A percentile compares a stretch with the other conserved stretches of the same genome.
Conservation (phyloP, 2,797 vertebrate species). For the Margarornis squamiger region DNA sequence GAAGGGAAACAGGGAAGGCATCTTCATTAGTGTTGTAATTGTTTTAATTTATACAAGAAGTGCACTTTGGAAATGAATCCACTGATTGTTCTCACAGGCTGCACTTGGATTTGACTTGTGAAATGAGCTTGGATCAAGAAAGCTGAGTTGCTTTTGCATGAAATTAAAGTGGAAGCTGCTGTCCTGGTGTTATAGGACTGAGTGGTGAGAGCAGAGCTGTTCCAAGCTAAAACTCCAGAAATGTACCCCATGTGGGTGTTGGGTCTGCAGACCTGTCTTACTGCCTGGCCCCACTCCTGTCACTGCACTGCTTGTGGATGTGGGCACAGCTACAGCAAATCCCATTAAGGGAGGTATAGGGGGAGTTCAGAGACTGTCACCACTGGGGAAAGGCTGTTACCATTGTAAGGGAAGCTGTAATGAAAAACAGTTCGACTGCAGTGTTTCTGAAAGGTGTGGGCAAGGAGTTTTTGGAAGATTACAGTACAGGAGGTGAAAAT, state of each 20-base stretch:
- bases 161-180: background rate
- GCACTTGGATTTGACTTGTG: background rate
- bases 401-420: background rate
- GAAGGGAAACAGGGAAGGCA: background rate
- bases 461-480: background rate
- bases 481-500: background rate
- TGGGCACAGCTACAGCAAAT: background rate
- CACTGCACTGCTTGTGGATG: background rate
- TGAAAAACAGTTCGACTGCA: rapidly evolving
- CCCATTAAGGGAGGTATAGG: background rate
- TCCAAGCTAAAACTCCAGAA: background rate
- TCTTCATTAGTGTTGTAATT: background rate
- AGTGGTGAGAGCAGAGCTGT: background rate
- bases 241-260: rapidly evolving
- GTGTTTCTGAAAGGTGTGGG: background rate
- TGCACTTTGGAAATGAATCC: background rate
- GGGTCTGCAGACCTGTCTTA: too few relatives aligned
- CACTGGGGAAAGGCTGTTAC: background rate
- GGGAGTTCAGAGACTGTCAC: background rate
- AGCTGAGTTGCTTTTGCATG: background rate
- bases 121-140: background rate
- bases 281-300: background rate
- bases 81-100: background rate
- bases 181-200: background rate
- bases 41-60: background rate